Evolutionary conservation across 1,140 invertebrate genomes (phyloP), one percentile per base, ranked within the genome.

Genomic region (Matsumurasca onukii): DNA sequence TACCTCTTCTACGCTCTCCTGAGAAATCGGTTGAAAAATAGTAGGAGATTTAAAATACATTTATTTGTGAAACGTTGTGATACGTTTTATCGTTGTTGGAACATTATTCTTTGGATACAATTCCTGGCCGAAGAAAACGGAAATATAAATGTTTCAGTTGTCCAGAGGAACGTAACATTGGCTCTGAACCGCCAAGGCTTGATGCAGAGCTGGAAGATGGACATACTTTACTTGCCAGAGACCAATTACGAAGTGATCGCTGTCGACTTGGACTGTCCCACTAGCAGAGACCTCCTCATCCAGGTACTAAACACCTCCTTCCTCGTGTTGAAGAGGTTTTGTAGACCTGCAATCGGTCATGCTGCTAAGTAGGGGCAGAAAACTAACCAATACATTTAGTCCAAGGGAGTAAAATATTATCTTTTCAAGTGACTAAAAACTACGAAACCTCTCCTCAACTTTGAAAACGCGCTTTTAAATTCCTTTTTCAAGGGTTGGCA

Each of bases 201-300:
- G 22, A 59, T 59, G 55, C 55, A 59, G 55, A 27, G 55, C 25
- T 59, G 55, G 55, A 5, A 13, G 3, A 5, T 29, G 2, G 55
- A 59, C n/a, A n/a, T 59, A 9, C 3, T n/a, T 3, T 12, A 3
- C 24, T 27, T 59, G 3, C 22, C 22, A 29, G 55, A 59, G 25
- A 29, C 15, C 5, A 12, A 25, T 27, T 27, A 59, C n/a, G 55
- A 59, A 27, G 55, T 59, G 3, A 9, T 59, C 15, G 55, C 30
- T 13, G 25, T 59, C 24, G 55, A 59, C 25, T 27, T 59, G 3
- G 25, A 27, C 24, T 59, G 55, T 29, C 22, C 55, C 9, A 5
- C 13, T 27, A 2, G 24, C 12, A 27, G 13, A 59, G 3, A 29
- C 55, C 5, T 59, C 22, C 5, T 59, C 13, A 25, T 29, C 5